Evolutionary conservation across 2,113 vertebrate species (phyloP).

Genomic region (Chlorocebus sabaeus): DNA sequence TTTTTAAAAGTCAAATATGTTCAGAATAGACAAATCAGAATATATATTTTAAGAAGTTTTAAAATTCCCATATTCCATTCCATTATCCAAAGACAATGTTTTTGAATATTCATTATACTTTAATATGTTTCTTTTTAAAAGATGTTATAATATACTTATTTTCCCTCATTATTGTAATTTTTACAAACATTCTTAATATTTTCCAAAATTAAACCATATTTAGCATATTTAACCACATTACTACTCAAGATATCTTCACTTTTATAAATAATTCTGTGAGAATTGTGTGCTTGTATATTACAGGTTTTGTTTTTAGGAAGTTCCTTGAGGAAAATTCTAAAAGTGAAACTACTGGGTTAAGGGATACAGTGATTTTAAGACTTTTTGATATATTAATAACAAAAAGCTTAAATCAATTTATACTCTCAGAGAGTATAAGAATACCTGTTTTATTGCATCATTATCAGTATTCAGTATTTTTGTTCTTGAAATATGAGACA

Average conservation of each 20-base stretch:
- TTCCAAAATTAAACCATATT: not conserved
- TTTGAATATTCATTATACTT: not conserved
- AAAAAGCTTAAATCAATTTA: not conserved
- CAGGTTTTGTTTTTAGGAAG: not conserved
- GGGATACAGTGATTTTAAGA: not conserved
- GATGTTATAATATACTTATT: not conserved
- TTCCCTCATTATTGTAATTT: not conserved
- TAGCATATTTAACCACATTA: not conserved
- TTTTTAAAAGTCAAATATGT: not conserved
- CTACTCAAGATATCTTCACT: not conserved
- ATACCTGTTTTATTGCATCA: not conserved
- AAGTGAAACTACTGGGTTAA: not conserved
- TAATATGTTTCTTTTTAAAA: not conserved
- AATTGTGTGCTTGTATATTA: not conserved
- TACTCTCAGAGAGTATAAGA: not conserved
- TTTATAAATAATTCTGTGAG: not conserved
- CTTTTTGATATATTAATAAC: not conserved
- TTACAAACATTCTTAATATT: not conserved
- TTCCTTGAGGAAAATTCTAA: slow-evolving; percentile 21
- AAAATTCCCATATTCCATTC: not conserved
- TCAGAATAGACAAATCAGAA: slow-evolving; percentile 8
- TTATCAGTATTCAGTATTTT: not conserved
- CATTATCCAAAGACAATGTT: not conserved
- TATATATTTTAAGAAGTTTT: not conserved
- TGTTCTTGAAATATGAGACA: not conserved